Base-by-base conservation (phyloP, 1,140 invertebrate genomes). In the Neuroterus valhalla region DNA sequence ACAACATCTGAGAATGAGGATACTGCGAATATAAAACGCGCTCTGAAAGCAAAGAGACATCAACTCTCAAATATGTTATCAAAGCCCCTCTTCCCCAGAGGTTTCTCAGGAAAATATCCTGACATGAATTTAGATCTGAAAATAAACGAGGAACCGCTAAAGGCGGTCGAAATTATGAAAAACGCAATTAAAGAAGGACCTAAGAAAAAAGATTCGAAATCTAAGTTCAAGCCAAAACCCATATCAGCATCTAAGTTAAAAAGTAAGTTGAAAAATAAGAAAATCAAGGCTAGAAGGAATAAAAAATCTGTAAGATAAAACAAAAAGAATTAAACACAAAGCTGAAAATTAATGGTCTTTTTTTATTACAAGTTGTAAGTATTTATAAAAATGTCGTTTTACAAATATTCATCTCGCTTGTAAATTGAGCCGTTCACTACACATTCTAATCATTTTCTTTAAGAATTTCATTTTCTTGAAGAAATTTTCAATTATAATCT, bases 21-120 rank as follows among this genome's bases (percentile, higher is more conserved):
- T 75, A 81, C 79, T 3, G 81, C 86, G 4, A 80, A 85, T 21
- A 72, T 86, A 79, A 89, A 82, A 84, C 77, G 86, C 26, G 84
- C 85, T 23, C 83, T 92, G n/a, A 90, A 93, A 78, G 78, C 85
- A 2, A 93, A 92, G 85, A 91, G 91, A 80, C 89, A 90, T 48
- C 91, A 94, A 46, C 84, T 96, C 6, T 85, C 89, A 4, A 66
- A 84, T 4, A 80, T 96, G 15, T 81, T 96, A 26, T 87, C 90
- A 0, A 91, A 92, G 75, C 92, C 93, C 2, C 79, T 96, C 11
- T 94, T 94, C 78, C 93, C 93, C 0, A 92, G 91, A 85, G 92
- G 92, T 1, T 94, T 94, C 82, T 95, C 92, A 71, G 94, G 93
- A 70, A 95, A 94, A 82, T 95, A 93, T 85, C 90, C 91, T 3